These are phyloP conservation scores for Rhinoptilus africanus DNA, from an alignment of 2,113 vertebrate species.

Conservation along the genomic window DNA sequence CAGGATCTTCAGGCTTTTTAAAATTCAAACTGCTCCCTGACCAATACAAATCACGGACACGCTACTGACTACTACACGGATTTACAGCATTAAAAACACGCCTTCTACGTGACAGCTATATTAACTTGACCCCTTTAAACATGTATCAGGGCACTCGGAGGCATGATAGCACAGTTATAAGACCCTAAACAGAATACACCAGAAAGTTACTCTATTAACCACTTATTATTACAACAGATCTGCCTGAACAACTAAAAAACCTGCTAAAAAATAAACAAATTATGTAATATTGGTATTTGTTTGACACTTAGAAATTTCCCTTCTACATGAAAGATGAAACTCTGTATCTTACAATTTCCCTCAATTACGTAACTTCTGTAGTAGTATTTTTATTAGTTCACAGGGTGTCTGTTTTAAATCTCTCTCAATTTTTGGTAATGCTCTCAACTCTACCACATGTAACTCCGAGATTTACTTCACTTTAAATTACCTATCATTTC, in stretches of 20 bases:
- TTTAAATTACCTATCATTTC: conserved; percentile 5
- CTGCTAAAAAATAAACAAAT: background rate
- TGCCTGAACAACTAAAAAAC: background rate
- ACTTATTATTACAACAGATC: background rate
- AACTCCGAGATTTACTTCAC: background rate
- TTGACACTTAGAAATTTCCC: background rate
- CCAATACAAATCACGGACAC: conserved; percentile 80
- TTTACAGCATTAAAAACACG: conserved; percentile 80
- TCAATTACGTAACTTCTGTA: background rate
- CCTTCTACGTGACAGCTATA: conserved; percentile 79
- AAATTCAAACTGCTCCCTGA: conserved; percentile 82
- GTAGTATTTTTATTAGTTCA: background rate
- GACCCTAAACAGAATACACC: background rate
- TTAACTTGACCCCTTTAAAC: conserved; percentile 75
- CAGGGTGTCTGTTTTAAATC: background rate
- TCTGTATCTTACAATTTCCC: conserved; percentile 12
- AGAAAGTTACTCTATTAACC: conserved; percentile 58
- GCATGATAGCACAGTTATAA: background rate
- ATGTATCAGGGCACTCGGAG: background rate
- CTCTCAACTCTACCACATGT: background rate
- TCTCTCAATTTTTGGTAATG: background rate
- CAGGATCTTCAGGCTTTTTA: conserved; percentile 82
- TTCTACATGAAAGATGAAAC: background rate
- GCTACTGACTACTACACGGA: conserved; percentile 78
- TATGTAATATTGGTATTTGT: background rate